phyloP scores from a whole-genome alignment of 2,797 vertebrate genomes.

The Carduelis carduelis region DNA sequence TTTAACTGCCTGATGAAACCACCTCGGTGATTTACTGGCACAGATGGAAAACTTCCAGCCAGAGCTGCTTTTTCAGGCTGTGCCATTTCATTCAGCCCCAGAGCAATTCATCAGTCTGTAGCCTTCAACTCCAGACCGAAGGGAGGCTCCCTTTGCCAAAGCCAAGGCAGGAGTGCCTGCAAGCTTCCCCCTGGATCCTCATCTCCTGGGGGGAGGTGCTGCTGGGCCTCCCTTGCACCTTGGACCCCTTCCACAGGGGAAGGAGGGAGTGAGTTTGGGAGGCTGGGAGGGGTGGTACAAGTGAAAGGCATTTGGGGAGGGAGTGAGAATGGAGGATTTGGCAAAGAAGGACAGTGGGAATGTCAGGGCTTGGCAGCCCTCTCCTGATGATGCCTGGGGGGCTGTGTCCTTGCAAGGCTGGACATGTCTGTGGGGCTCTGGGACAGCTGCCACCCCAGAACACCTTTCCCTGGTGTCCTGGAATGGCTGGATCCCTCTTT shows the following conservation, averaged over 20 bases:
- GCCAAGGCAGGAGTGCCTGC: not conserved
- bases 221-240: not conserved
- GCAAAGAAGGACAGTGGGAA: not conserved
- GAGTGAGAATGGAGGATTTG: not conserved
- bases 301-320: slow-evolving; percentile 1
- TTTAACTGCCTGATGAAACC: not conserved
- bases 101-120: not conserved
- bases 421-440: accelerated
- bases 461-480: not conserved
- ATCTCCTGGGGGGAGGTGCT: not conserved
- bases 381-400: accelerated
- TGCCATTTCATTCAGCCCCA: not conserved
- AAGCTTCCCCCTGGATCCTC: not conserved
- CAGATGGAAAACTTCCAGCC: not conserved
- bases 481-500: not conserved
- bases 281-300: not conserved
- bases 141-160: not conserved
- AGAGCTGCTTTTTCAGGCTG: not conserved
- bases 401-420: not conserved
- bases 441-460: not conserved
- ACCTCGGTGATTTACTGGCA: not conserved
- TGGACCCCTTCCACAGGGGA: not conserved
- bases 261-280: not conserved
- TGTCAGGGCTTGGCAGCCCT: no score
- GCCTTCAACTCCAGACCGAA: not conserved